phyloP scores from a whole-genome alignment of 2,888 invertebrate genomes.

The Zonitis immaculata region DNA sequence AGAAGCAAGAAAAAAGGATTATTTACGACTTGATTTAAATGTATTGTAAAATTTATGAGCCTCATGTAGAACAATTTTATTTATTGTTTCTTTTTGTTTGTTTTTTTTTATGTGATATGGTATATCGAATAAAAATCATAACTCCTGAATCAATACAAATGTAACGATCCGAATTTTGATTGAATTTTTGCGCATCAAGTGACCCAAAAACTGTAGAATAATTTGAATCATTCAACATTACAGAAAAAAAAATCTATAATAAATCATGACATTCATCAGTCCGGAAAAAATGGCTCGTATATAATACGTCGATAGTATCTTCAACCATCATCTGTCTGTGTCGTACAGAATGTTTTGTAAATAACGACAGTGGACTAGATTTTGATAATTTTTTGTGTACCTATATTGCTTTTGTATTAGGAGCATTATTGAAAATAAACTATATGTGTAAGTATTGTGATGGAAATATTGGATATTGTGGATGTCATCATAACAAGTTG shows the following conservation, averaged over 20 bases:
- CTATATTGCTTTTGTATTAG: too few species aligned
- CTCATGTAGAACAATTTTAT: conserved; percentile 13
- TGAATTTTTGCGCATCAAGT: conserved; percentile 29
- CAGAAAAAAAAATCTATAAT: conserved; percentile 24
- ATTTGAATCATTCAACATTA: conserved; percentile 33
- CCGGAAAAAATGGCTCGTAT: conserved; percentile 30
- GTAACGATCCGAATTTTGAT: too few species aligned
- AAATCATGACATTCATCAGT: conserved; percentile 34
- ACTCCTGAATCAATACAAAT: too few species aligned
- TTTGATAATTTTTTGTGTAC: background rate
- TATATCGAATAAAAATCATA: too few species aligned
- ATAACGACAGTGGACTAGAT: background rate
- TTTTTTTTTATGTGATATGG: conserved; percentile 9
- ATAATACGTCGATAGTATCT: conserved; percentile 21
- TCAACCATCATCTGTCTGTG: conserved; percentile 19
- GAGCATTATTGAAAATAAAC: too few species aligned
- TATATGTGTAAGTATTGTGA: too few species aligned
- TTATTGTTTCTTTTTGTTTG: conserved; percentile 24
- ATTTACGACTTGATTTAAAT: conserved; percentile 5
- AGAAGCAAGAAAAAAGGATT: too few species aligned
- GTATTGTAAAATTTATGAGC: conserved; percentile 21
- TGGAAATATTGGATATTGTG: background rate
- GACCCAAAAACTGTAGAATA: conserved; percentile 24
- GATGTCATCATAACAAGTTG: conserved; percentile 26
- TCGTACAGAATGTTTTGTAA: conserved; percentile 15